These are phyloP conservation scores for Lates calcarifer DNA, from an alignment of 2,113 vertebrate genomes.

Conservation along the genomic window DNA sequence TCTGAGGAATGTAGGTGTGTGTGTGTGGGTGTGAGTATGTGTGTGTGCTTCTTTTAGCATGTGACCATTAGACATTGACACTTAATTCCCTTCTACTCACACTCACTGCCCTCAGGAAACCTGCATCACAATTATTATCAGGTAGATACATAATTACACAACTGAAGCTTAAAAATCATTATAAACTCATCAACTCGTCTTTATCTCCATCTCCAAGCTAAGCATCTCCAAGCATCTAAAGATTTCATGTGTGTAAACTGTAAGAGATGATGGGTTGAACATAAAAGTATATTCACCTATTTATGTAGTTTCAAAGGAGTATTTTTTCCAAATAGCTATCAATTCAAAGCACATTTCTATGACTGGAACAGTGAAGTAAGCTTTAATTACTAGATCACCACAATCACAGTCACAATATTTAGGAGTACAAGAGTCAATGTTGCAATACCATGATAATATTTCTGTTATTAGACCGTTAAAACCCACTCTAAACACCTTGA, in stretches of 20 bases:
- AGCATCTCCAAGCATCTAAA: too few relatives aligned
- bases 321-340: background rate
- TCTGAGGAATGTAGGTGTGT: conserved; percentile 65
- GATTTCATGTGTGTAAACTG: background rate
- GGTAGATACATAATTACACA: background rate
- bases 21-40: conserved; percentile 43
- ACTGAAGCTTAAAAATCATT: background rate
- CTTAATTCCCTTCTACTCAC: background rate
- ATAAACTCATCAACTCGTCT: background rate
- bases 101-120: background rate
- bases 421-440: background rate
- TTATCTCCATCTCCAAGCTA: background rate
- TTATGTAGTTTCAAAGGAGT: background rate
- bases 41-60: conserved; percentile 40
- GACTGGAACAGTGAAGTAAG: background rate
- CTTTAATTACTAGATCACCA: background rate
- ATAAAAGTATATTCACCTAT: background rate
- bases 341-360: background rate
- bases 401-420: conserved; percentile 3
- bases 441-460: background rate
- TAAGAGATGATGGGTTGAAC: background rate
- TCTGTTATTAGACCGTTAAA: background rate
- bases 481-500: background rate
- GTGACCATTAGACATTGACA: conserved; percentile 30
- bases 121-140: background rate